Evolutionary conservation across 35 echinoderm and acorn worm species (phyloP), one percentile per base, ranked within the genome.

Genomic region (Apostichopus parvimensis): DNA sequence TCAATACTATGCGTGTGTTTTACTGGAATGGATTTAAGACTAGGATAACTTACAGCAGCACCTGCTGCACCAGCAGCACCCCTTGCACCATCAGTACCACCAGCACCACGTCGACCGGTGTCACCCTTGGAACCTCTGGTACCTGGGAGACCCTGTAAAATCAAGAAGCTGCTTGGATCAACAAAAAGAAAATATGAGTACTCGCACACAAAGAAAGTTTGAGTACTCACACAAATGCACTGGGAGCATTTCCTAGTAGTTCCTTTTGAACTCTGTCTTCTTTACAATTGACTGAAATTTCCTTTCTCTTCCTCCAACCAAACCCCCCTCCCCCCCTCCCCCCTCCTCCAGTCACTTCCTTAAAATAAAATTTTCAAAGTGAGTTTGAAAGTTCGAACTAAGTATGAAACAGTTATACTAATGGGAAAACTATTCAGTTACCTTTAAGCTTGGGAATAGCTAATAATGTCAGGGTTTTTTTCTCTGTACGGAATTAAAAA

Each of bases 61-160:
- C 84, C 84, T 17, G n/a, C 22, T 10, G 84, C 84, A 23, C 84
- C 84, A 87, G 56, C 13, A 22, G 54, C 60, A 87, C 84, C 84
- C 22, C 55, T 26, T 10, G 60, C 71, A 71, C 87, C 87, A 90
- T 90, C 71, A 53, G 56, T 55, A 78, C 65, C 26, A 76, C 2
- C 11, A 57, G 88, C 28, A 45, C 34, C 70, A 78, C 26, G 26
- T 34, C 68, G 8, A 77, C 65, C 70, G 17, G 26, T 90, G 26
- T 90, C 34, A 77, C 65, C 70, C 65, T 57, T 57, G 25, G 10
- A 9, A 13, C 53, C 54, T 11, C 73, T 17, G 8, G 6, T 5
- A 10, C 15, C 73, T 91, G 15, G 73, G 11, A 76, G 5, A 3
- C 54, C 53, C 73, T 79, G 89, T 54, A 53, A 82, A 82, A 56